Base-by-base conservation (phyloP, 2,888 invertebrate species). In the Deilephila porcellus region DNA sequence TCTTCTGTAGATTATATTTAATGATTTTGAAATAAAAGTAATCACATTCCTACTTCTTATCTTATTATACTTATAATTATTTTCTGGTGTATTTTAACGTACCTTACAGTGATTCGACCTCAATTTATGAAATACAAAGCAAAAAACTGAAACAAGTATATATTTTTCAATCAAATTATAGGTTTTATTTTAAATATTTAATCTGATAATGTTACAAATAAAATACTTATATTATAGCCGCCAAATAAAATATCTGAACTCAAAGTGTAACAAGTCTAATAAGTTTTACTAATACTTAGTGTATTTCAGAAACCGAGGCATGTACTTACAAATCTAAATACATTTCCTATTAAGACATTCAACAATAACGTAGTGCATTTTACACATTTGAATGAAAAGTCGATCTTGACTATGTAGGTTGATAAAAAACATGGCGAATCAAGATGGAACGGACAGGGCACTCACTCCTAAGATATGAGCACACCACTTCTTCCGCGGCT, bases 101-200 rank as follows among this genome's bases (percentile, higher is more conserved):
- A 94, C 94, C 94, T 94, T 93, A 94, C 94, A 94, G 94, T 94
- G 94, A 92, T 81, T 83, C 81, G 80, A 75, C 77, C 83, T 85
- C 84, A 85, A 81, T 90, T 89, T 87, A 88, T 86, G 86, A 89
- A 90, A 89, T 86, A 82, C 70, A 32, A 71, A 6, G 37, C 17
- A 14, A 62, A 17, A 29, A 8, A 4, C 19, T 6, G 25, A 32
- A 62, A 19, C 5, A 32, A 25, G 34, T 62, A 32, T 25, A 25
- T 25, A 25, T 25, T n/a, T 32, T 37, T n/a, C 8, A 45, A 20
- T 37, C 1, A n/a, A 64, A 45, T 64, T 64, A 19, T 20, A 64
- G n/a, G 0, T 20, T 11, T 3, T 64, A 14, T 25, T 60, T 4
- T 25, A 29, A 29, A 5, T 32, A 17, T 3, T n/a, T 29, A 5